These are phyloP conservation scores for Graptemys geographica DNA, from an alignment of 2,797 vertebrate species.

Conservation along the genomic window DNA sequence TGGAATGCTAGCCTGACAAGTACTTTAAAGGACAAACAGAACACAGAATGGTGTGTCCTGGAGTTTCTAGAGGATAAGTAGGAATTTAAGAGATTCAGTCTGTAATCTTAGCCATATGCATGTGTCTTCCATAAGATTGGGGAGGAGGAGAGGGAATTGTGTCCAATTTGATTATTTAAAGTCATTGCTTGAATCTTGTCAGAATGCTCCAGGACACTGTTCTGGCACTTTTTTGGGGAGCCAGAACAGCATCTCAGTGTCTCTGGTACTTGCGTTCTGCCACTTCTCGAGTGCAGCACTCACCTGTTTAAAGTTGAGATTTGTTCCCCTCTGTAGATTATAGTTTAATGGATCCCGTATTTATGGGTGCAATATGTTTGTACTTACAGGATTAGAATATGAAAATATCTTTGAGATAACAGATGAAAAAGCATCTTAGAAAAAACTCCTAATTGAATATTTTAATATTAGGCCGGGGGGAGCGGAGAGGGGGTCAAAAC, in stretches of 20 bases:
- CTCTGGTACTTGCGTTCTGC: neutral
- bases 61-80: neutral
- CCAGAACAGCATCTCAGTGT: neutral
- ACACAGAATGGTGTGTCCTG: neutral
- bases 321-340: neutral
- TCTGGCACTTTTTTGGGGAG: neutral
- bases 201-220: neutral
- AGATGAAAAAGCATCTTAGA: neutral
- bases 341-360: neutral
- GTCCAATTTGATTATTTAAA: neutral
- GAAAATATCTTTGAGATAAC: neutral
- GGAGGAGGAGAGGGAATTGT: neutral
- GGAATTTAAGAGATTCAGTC: neutral
- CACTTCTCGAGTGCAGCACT: neutral
- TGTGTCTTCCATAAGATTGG: neutral
- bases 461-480: neutral
- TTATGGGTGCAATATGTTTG: neutral
- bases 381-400: neutral
- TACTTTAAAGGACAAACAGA: neutral
- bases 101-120: neutral
- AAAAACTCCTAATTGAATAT: neutral
- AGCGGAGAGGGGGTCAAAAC: neutral
- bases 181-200: neutral
- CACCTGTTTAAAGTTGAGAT: neutral
- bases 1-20: neutral